A percentile compares a stretch with the other conserved stretches of the same genome.
phyloP scores from a whole-genome alignment of 2,113 vertebrate species.

The Desmodus rotundus region DNA sequence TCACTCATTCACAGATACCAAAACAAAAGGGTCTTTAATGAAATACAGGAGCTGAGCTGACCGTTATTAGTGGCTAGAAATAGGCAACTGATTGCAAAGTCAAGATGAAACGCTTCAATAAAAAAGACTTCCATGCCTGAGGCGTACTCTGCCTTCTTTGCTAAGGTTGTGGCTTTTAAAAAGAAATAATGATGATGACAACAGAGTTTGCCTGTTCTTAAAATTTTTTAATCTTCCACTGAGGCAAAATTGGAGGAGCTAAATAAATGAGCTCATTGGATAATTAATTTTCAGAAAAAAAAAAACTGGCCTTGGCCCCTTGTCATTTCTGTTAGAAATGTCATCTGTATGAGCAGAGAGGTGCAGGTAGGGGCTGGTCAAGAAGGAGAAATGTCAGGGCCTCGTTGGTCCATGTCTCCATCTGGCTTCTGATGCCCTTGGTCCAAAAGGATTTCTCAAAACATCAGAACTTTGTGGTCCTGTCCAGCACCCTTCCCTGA shows the following conservation, averaged over 20 bases:
- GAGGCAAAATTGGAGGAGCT: neutral
- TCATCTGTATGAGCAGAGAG: neutral
- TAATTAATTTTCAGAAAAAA: constrained; percentile 32
- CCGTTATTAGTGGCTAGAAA: constrained; percentile 35
- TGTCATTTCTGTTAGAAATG: neutral
- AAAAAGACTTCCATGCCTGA: constrained; percentile 46
- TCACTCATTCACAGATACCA: neutral
- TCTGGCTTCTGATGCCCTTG: neutral
- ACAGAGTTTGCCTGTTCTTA: neutral
- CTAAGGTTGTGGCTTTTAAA: neutral
- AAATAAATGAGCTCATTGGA: constrained; percentile 6
- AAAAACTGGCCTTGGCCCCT: neutral
- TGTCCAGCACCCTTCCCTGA: neutral
- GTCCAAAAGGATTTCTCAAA: neutral
- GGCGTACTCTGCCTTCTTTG: neutral
- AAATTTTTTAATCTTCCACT: constrained; percentile 12
- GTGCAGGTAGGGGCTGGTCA: neutral
- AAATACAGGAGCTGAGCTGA: constrained; percentile 26
- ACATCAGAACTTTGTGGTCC: neutral
- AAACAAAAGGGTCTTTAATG: constrained; percentile 35
- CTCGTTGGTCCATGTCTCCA: neutral
- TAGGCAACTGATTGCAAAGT: constrained; percentile 43
- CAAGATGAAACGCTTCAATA: constrained; percentile 52
- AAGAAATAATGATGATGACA: neutral
- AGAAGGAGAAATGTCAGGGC: neutral